phyloP scores from a whole-genome alignment of 2,113 vertebrate genomes.

The Bubalus kerabau region DNA sequence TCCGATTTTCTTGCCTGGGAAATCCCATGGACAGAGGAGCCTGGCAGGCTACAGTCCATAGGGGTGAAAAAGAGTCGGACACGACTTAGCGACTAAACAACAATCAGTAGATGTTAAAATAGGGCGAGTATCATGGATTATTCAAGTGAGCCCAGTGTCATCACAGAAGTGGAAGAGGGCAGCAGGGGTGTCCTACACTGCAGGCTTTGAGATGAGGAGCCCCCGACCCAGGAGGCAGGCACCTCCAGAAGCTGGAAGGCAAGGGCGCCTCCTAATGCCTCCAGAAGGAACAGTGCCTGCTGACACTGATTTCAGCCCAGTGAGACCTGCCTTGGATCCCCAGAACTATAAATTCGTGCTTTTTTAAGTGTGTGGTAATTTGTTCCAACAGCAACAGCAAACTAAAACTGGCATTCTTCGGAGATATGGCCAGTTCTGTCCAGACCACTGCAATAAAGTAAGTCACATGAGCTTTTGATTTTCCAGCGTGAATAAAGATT shows the following conservation, averaged over 20 bases:
- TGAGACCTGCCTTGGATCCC: background rate
- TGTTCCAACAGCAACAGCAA: background rate
- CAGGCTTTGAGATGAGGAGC: background rate
- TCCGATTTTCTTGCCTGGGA: background rate
- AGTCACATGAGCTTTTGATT: background rate
- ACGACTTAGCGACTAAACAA: background rate
- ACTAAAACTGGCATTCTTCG: background rate
- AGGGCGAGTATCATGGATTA: background rate
- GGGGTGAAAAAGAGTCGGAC: background rate
- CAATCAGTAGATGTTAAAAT: background rate
- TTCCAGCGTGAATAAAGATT: background rate
- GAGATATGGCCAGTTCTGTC: background rate
- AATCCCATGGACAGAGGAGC: background rate
- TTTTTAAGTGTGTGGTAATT: rapidly evolving
- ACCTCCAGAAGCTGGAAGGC: background rate
- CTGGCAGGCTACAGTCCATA: background rate
- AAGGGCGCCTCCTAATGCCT: background rate
- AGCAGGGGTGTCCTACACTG: too few species aligned
- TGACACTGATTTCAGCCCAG: background rate
- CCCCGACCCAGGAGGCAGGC: rapidly evolving
- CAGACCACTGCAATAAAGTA: background rate
- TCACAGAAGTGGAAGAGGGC: background rate
- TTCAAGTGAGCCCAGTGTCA: rapidly evolving
- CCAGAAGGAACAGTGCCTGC: background rate
- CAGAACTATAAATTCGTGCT: rapidly evolving